Conservation (phyloP, 1,140 invertebrate genomes). For the Alviniconcha marisindica region DNA sequence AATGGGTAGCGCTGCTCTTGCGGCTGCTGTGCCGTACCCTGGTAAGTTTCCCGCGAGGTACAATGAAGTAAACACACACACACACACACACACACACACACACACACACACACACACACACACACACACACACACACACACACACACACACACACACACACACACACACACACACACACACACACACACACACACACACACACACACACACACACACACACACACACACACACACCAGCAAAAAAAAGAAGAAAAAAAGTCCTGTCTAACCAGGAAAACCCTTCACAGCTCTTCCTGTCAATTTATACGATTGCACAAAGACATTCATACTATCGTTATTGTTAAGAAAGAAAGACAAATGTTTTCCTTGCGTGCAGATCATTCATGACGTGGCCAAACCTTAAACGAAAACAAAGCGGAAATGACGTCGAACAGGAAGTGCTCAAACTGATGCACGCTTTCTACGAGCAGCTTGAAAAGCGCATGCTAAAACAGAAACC, state of each 20-base stretch:
- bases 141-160: background rate
- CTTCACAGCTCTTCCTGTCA: background rate
- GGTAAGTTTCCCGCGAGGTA: no score
- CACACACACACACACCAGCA: background rate
- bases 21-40: no score
- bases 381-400: background rate
- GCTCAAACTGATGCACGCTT: background rate
- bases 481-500: background rate
- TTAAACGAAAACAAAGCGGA: background rate
- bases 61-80: no score
- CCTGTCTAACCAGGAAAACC: no score
- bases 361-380: background rate
- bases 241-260: no score
- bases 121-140: background rate
- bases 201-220: background rate
- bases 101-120: background rate
- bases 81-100: no score
- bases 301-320: background rate
- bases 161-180: constrained; percentile 7
- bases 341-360: no score
- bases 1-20: no score
- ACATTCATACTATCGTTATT: no score
- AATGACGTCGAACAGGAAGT: background rate
- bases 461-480: background rate
- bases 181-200: constrained; percentile 14